Conservation (phyloP, 2,888 invertebrate species). For the Harpalus rufipes region DNA sequence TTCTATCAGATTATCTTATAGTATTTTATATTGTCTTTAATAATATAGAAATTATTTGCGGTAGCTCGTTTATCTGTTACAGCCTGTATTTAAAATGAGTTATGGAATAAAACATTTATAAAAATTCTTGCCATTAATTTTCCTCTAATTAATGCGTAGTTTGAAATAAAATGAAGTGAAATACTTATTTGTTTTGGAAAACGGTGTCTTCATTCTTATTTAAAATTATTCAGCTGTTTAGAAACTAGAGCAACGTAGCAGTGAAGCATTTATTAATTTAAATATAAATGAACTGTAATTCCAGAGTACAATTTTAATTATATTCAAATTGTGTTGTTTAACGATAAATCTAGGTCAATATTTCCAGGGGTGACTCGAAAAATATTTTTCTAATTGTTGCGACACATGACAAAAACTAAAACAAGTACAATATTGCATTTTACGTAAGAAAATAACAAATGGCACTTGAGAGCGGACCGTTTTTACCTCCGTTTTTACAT, state of each 20-base stretch:
- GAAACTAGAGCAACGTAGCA: conserved; percentile 34
- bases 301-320: conserved; percentile 52
- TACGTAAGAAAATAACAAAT: no score
- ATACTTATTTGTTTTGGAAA: background rate
- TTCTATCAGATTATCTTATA: no score
- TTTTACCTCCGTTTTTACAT: no score
- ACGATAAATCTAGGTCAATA: conserved; percentile 19
- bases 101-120: no score
- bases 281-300: conserved; percentile 56
- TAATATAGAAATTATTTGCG: no score
- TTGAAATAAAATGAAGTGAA: background rate
- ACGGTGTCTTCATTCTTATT: conserved; percentile 30
- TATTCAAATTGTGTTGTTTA: conserved; percentile 44
- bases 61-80: no score
- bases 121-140: background rate
- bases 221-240: conserved; percentile 38
- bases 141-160: background rate
- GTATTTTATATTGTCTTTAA: no score
- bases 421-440: no score
- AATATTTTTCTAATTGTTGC: background rate
- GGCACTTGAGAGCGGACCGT: no score
- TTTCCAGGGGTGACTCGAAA: conserved; percentile 14
- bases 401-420: background rate
- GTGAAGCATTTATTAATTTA: conserved; percentile 51
- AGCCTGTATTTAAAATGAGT: no score